Conservation (phyloP, 2,888 invertebrate genomes). For the Drepana falcataria region DNA sequence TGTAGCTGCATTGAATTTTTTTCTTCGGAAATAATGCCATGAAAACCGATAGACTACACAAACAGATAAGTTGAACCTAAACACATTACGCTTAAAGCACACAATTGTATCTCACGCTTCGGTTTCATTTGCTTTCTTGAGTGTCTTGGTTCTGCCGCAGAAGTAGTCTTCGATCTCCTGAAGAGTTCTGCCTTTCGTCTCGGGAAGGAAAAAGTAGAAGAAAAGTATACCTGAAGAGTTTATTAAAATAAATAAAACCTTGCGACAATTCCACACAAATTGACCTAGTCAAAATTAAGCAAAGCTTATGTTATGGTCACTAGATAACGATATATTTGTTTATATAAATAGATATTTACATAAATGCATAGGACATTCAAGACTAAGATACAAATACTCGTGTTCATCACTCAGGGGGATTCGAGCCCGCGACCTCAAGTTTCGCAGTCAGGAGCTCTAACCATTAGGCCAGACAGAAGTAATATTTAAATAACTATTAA, state of each 20-base stretch:
- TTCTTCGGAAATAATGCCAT: no score
- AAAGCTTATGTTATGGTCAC: no score
- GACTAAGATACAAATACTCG: no score
- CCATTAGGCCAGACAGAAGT: background rate
- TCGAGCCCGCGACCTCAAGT: no score
- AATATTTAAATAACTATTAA: background rate
- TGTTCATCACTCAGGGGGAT: no score
- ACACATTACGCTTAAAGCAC: background rate
- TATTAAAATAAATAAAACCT: background rate
- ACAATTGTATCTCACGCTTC: constrained; percentile 30
- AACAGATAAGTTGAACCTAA: background rate
- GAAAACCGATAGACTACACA: background rate
- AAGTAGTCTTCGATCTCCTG: constrained; percentile 86
- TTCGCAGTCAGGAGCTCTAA: no score
- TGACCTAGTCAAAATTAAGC: no score
- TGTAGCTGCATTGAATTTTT: no score
- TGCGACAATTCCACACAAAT: no score
- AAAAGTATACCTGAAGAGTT: constrained; percentile 74
- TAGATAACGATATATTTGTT: no score
- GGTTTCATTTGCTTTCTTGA: constrained; percentile 54
- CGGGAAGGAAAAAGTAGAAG: constrained; percentile 82
- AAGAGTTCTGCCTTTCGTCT: constrained; percentile 82
- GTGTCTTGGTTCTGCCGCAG: constrained; percentile 78
- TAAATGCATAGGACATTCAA: no score
- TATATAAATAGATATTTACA: no score